Evolutionary conservation across 2,888 invertebrate species (phyloP).

Genomic region (Choreutis nemorana): DNA sequence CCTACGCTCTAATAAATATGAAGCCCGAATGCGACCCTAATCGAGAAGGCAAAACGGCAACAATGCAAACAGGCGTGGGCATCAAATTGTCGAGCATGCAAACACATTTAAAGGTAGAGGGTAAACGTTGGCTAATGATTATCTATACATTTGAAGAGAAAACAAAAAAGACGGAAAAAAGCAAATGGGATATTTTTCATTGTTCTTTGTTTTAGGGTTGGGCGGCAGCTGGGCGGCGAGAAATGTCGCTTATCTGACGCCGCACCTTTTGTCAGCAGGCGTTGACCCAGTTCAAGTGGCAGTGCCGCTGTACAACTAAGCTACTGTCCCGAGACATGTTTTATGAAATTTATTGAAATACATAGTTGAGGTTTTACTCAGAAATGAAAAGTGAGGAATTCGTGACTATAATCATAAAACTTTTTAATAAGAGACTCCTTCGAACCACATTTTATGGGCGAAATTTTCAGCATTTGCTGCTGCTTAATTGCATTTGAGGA

Average conservation of each 20-base stretch:
- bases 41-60: conserved; percentile 60
- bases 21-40: conserved; percentile 59
- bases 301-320: no score
- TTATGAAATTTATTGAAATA: no score
- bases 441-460: neutral
- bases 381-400: no score
- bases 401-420: no score
- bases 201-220: conserved; percentile 53
- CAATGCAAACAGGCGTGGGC: conserved; percentile 59
- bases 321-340: no score
- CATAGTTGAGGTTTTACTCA: no score
- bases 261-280: conserved; percentile 61
- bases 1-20: conserved; percentile 59
- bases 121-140: conserved; percentile 55
- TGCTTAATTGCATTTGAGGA: conserved; percentile 26
- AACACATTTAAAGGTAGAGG: conserved; percentile 57
- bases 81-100: conserved; percentile 58
- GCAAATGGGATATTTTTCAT: conserved; percentile 54
- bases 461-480: conserved; percentile 18
- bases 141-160: conserved; percentile 46
- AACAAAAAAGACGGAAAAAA: conserved; percentile 34
- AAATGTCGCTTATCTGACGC: conserved; percentile 57
- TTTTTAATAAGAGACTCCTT: no score
- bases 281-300: conserved; percentile 59
- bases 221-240: conserved; percentile 35